Evolutionary conservation across 2,113 vertebrate genomes (phyloP).

Genomic region (Electrona antarctica): DNA sequence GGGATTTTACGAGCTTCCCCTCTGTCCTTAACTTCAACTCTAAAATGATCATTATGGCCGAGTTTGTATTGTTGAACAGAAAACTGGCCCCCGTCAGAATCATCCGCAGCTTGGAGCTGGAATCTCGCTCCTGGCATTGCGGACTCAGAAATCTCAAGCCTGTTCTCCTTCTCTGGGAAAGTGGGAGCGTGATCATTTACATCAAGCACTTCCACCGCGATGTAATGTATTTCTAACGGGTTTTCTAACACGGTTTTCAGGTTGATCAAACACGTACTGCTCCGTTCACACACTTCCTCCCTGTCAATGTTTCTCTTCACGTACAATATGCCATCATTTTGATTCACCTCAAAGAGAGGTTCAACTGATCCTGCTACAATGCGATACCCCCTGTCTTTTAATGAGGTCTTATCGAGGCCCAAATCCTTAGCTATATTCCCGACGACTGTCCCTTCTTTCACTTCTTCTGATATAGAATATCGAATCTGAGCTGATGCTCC

Average conservation of each 20-base stretch:
- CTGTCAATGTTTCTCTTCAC: too few relatives aligned
- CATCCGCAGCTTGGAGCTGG: constrained; percentile 65
- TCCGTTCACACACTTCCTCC: too few relatives aligned
- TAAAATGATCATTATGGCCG: constrained; percentile 21
- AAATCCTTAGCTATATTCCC: constrained; percentile 73
- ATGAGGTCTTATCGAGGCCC: constrained; percentile 55
- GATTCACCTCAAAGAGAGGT: constrained; percentile 28
- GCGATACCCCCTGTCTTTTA: constrained; percentile 60
- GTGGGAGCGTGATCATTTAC: constrained; percentile 71
- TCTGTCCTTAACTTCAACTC: neutral
- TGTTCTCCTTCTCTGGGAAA: constrained; percentile 53
- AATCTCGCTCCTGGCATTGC: constrained; percentile 55
- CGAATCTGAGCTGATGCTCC: constrained; percentile 58
- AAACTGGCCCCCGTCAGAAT: constrained; percentile 66
- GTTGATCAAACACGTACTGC: too few relatives aligned
- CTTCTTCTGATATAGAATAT: constrained; percentile 68
- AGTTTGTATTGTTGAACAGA: constrained; percentile 61
- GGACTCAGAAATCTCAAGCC: constrained; percentile 50
- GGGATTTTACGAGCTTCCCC: neutral
- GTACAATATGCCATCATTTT: constrained; percentile 18
- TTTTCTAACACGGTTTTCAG: constrained; percentile 11
- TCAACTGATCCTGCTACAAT: constrained; percentile 46
- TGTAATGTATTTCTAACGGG: constrained; percentile 75
- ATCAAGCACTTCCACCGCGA: constrained; percentile 72
- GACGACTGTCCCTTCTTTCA: constrained; percentile 57